Percentiles rank a stretch among this genome's conserved stretches.
Evolutionary conservation across 1,140 invertebrate species (phyloP).

Genomic region (Pseudomyrmex dendroicus): DNA sequence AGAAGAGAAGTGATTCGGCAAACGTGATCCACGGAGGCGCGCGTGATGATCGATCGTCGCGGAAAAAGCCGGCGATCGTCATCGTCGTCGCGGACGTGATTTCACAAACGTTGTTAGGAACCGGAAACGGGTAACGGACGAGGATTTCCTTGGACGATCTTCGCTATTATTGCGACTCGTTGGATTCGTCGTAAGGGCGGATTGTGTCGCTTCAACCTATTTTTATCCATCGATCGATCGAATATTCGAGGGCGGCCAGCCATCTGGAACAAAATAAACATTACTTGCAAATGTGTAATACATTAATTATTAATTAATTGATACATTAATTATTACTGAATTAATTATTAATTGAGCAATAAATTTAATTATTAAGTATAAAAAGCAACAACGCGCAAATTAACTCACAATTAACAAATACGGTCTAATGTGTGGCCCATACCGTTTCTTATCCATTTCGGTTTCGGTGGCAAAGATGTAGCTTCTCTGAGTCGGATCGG

Average conservation of each 20-base stretch:
- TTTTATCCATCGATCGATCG: slow-evolving; percentile 98
- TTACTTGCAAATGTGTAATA: too few relatives aligned
- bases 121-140: slow-evolving; percentile 73
- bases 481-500: slow-evolving; percentile 93
- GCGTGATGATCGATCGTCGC: slow-evolving; percentile 14
- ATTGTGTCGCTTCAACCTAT: slow-evolving; percentile 88
- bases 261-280: slow-evolving; percentile 88
- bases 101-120: slow-evolving; percentile 70
- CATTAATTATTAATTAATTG: too few relatives aligned
- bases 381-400: neutral
- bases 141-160: slow-evolving; percentile 67
- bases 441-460: slow-evolving; percentile 98
- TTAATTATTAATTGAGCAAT: slow-evolving; percentile 50
- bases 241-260: slow-evolving; percentile 97
- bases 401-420: too few relatives aligned
- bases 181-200: slow-evolving; percentile 64
- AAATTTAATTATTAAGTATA: too few relatives aligned
- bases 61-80: slow-evolving; percentile 43
- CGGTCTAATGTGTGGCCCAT: slow-evolving; percentile 25
- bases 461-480: slow-evolving; percentile 97
- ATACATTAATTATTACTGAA: too few relatives aligned
- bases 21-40: slow-evolving; percentile 14
- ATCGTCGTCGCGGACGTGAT: slow-evolving; percentile 24
- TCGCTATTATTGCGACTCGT: slow-evolving; percentile 69
- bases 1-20: slow-evolving; percentile 21